A percentile compares a stretch with the other conserved stretches of the same genome.
These are phyloP conservation scores for Lasioglossum leucozonium DNA, from an alignment of 2,888 invertebrate genomes.

Conservation along the genomic window DNA sequence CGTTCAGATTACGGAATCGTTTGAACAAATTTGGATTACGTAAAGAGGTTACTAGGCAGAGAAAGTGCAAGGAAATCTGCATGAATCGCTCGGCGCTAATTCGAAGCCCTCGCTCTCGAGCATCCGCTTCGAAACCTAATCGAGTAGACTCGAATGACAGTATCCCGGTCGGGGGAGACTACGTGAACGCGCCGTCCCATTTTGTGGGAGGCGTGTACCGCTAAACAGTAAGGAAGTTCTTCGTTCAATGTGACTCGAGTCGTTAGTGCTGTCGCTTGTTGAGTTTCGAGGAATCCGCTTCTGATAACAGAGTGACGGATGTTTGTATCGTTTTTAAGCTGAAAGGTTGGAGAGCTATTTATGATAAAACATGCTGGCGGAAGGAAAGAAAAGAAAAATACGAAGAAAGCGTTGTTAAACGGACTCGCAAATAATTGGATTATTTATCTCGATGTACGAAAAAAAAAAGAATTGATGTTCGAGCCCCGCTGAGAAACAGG, in stretches of 20 bases:
- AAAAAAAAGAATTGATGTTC: conserved; percentile 12
- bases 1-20: too few species aligned
- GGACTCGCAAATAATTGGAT: conserved; percentile 4
- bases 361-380: neutral
- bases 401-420: neutral
- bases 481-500: neutral
- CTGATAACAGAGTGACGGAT: neutral
- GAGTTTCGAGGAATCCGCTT: conserved; percentile 27
- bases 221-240: conserved; percentile 42
- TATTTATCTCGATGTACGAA: conserved; percentile 23
- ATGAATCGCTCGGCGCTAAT: neutral
- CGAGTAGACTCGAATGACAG: neutral
- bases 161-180: conserved; percentile 11
- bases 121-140: neutral
- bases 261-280: conserved; percentile 39
- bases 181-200: neutral
- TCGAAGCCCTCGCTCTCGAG: conserved; percentile 18
- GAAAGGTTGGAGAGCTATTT: conserved; percentile 4
- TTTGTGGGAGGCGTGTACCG: conserved; percentile 1
- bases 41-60: too few species aligned
- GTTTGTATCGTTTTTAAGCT: conserved; percentile 51
- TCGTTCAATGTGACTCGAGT: conserved; percentile 45
- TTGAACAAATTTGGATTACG: too few species aligned
- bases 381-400: neutral
- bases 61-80: neutral